Evolutionary conservation across 2,797 vertebrate species (phyloP).

Genomic region (Echiichthys vipera): DNA sequence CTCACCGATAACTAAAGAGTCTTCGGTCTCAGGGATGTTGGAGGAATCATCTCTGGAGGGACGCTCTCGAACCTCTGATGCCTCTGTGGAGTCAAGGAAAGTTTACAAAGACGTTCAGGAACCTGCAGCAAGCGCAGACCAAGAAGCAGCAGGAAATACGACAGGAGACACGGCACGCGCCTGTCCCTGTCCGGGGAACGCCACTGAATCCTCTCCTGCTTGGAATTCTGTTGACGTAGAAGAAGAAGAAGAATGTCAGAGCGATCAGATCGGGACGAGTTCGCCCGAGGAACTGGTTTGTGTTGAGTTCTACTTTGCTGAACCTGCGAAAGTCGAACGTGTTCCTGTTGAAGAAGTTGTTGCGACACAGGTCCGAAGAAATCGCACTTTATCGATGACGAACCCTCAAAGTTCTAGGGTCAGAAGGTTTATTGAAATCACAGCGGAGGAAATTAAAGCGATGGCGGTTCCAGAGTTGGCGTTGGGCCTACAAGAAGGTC

Average conservation of each 20-base stretch:
- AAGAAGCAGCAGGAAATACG: background rate
- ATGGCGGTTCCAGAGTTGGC: slow-evolving; percentile 35
- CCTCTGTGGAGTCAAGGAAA: background rate
- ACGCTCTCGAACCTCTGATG: background rate
- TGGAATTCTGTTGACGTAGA: background rate
- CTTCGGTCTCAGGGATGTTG: background rate
- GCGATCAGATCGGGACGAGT: background rate
- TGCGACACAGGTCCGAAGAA: slow-evolving; percentile 8
- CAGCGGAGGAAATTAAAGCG: slow-evolving; percentile 24
- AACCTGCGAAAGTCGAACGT: slow-evolving; percentile 1
- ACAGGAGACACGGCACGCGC: background rate
- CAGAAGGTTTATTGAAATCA: slow-evolving; percentile 17
- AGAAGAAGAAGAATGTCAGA: background rate
- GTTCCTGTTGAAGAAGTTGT: slow-evolving; percentile 5
- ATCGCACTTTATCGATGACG: rapidly evolving
- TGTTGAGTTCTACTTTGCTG: slow-evolving; percentile 34
- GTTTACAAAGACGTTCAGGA: background rate
- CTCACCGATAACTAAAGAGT: background rate
- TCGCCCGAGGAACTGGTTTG: slow-evolving; percentile 20
- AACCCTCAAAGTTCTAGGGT: slow-evolving; percentile 20
- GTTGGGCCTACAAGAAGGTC: background rate
- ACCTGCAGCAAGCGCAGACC: background rate
- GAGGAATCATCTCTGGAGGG: background rate
- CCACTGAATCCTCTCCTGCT: slow-evolving; percentile 3
- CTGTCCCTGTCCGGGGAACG: background rate